Conservation (phyloP, 2,888 invertebrate genomes). For the Mythimna lalbum region DNA sequence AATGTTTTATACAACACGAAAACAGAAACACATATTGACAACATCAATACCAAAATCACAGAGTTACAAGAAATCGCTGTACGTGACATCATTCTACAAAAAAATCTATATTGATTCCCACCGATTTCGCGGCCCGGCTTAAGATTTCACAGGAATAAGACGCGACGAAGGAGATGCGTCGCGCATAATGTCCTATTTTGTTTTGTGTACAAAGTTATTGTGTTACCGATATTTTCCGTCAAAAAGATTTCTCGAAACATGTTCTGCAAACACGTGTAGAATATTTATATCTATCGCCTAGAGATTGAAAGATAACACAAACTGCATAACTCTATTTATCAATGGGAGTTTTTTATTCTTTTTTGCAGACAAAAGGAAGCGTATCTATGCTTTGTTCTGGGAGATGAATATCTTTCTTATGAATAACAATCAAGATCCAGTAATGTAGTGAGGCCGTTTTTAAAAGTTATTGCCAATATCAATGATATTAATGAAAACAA, state of each 20-base stretch:
- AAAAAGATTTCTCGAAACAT: constrained; percentile 69
- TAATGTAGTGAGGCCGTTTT: background rate
- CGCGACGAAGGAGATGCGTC: constrained; percentile 77
- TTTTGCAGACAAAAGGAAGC: constrained; percentile 29
- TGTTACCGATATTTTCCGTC: constrained; percentile 73
- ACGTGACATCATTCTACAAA: constrained; percentile 37
- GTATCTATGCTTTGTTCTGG: constrained; percentile 19
- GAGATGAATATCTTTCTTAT: background rate
- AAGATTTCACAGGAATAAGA: constrained; percentile 81
- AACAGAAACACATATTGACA: constrained; percentile 2
- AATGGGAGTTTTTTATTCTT: constrained; percentile 37
- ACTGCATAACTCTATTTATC: constrained; percentile 56
- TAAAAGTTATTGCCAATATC: no score
- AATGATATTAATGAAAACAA: background rate
- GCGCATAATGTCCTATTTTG: constrained; percentile 79
- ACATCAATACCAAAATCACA: constrained; percentile 32
- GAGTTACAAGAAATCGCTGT: constrained; percentile 29
- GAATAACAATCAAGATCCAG: background rate
- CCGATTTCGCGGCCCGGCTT: constrained; percentile 58
- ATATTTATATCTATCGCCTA: constrained; percentile 60
- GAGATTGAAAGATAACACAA: constrained; percentile 65
- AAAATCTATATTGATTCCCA: constrained; percentile 38
- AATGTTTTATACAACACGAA: constrained; percentile 25
- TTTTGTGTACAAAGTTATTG: constrained; percentile 74
- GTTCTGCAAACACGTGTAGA: constrained; percentile 58